Evolutionary conservation across 2,888 invertebrate species (phyloP).

Genomic region (Drosophila conformis): DNA sequence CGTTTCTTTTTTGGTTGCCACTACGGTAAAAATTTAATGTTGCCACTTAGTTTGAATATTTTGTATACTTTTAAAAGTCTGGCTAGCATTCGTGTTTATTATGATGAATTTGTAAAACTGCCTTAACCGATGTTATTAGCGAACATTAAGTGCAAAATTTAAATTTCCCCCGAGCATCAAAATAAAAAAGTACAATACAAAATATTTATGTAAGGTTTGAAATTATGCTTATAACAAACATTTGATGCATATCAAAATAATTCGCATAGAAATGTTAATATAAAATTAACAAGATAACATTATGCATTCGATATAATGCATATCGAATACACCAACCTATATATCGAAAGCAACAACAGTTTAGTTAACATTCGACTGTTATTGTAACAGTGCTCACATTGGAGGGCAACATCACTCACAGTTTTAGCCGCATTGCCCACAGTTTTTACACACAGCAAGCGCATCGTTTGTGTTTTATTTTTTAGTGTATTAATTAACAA

Average conservation of each 20-base stretch:
- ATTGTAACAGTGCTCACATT: constrained; percentile 34
- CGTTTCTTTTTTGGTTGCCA: constrained; percentile 60
- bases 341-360: constrained; percentile 13
- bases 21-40: constrained; percentile 35
- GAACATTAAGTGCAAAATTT: not conserved
- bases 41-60: constrained; percentile 37
- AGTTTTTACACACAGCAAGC: constrained; percentile 53
- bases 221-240: not conserved
- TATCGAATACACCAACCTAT: not conserved
- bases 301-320: not conserved
- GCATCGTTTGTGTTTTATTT: constrained; percentile 66
- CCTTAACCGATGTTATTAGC: not conserved
- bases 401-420: constrained; percentile 20
- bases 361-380: constrained; percentile 19
- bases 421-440: constrained; percentile 52
- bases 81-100: constrained; percentile 5
- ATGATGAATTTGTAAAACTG: not conserved
- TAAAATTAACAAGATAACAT: not conserved
- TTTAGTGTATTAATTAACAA: constrained; percentile 60
- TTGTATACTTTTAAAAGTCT: constrained; percentile 19
- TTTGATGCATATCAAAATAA: not conserved
- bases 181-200: not conserved
- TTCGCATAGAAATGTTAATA: not conserved
- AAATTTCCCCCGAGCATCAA: not conserved
- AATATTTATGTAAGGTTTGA: not conserved